Evolutionary conservation across 2,797 vertebrate genomes (phyloP), one percentile per base, ranked within the genome.

Genomic region (Parotocinclus haroldoi): DNA sequence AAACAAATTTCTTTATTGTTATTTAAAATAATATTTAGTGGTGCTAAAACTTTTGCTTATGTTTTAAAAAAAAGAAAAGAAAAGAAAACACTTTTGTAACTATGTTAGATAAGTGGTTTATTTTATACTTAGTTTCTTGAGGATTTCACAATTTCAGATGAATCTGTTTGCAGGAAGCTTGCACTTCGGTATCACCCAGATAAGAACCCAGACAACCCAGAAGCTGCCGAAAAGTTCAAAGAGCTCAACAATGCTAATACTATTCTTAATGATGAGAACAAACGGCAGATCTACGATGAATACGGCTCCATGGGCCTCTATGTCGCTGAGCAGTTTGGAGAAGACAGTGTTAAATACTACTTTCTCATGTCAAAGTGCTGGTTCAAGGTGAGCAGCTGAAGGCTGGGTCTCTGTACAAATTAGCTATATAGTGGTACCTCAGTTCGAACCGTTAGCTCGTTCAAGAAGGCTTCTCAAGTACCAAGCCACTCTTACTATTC

Each of bases 211-310:
- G 93, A 94, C 18, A 89, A 96, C 59, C 88, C 93, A 0, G 89
- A 92, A 44, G 94, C 94, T 0, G 90, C 90, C 0, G 96, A 98
- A 64, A 92, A 88, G 66, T 98, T 98, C 83, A 98, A 98, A 79
- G 96, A 94, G 84, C 95, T 98, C 85, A 99, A 98, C 90, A 91
- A 91, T 9, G 96, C 95, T 56, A 93, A 99, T 75, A 57, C 89
- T 14, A 90, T 92, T 14, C 92, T 99, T 49, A 93, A 82, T 1
- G 93, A 98, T 1, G 84, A 87, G 9, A 90, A 84, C 82, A 95
- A 94, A 75, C 85, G 90, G 7, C 89, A 80, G 37, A 91, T 98
- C 77, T 98, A 98, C 0, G 90, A 96, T 17, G 78, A 85, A 71
- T 96, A 96, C 1, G 95, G 96, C 27, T 96, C 95, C 3, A 83